phyloP scores from a whole-genome alignment of 2,888 invertebrate species.

The Ptychoptera albimana region DNA sequence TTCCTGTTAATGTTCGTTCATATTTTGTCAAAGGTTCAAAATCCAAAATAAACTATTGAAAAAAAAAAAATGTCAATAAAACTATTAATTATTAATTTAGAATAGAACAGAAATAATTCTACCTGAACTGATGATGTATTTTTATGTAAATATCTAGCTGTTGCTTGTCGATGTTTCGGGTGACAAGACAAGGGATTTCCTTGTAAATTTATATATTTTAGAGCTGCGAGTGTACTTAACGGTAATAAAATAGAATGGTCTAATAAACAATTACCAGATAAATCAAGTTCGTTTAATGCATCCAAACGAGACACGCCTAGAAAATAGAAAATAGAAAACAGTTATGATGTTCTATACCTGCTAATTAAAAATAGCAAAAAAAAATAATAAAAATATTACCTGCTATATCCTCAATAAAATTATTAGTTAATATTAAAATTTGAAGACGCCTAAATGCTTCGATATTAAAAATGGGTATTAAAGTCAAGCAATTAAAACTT shows the following conservation, averaged over 20 bases:
- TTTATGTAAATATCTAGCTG: conserved; percentile 38
- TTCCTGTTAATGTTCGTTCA: conserved; percentile 35
- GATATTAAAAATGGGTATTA: conserved; percentile 39
- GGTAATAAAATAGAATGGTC: conserved; percentile 41
- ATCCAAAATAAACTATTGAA: conserved; percentile 37
- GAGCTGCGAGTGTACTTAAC: conserved; percentile 35
- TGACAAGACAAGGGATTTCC: conserved; percentile 48
- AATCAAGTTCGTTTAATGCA: conserved; percentile 40
- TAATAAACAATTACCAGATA: conserved; percentile 44
- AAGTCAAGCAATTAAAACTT: conserved; percentile 42
- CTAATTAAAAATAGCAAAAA: no score
- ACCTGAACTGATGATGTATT: conserved; percentile 35
- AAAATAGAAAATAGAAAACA: conserved; percentile 7
- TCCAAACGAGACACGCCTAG: conserved; percentile 35
- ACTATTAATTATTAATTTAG: conserved; percentile 2
- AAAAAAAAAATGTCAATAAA: no score
- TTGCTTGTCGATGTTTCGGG: conserved; percentile 38
- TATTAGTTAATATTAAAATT: conserved; percentile 42
- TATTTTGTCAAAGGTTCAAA: conserved; percentile 32
- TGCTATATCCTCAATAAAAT: conserved; percentile 43
- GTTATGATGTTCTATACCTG: background rate
- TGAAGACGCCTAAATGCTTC: conserved; percentile 37
- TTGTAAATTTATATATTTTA: conserved; percentile 37
- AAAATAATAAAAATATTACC: conserved; percentile 25
- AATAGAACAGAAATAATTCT: conserved; percentile 5